Evolutionary conservation across 2,888 invertebrate species (phyloP).

Genomic region (Chorisops tibialis): DNA sequence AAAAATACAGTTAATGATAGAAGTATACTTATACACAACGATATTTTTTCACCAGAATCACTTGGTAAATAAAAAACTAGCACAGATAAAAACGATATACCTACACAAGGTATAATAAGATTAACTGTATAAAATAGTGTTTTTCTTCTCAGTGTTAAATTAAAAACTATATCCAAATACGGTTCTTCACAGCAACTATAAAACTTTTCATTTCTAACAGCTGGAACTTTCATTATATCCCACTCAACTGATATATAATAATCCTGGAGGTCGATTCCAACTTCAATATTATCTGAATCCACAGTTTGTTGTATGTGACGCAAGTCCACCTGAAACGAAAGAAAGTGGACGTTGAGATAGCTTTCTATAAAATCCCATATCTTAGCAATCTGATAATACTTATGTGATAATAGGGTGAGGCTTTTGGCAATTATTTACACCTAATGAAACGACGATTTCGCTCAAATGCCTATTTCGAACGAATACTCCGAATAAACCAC

Average conservation of each 20-base stretch:
- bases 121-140: constrained; percentile 98
- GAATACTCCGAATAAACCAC: too few species aligned
- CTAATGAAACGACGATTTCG: too few species aligned
- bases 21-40: constrained; percentile 90
- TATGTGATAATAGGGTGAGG: too few species aligned
- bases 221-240: constrained; percentile 94
- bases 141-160: constrained; percentile 89
- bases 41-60: constrained; percentile 97
- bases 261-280: constrained; percentile 89
- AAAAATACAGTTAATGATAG: constrained; percentile 93
- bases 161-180: constrained; percentile 96
- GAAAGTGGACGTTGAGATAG: too few species aligned
- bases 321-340: constrained; percentile 70
- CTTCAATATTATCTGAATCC: constrained; percentile 82
- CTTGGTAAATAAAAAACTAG: constrained; percentile 97
- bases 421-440: too few species aligned
- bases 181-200: constrained; percentile 97
- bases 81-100: constrained; percentile 94
- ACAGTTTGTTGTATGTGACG: constrained; percentile 83
- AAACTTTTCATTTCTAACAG: constrained; percentile 84
- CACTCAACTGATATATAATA: constrained; percentile 97
- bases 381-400: too few species aligned
- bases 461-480: too few species aligned
- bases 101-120: constrained; percentile 94
- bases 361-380: too few species aligned